Conservation (phyloP, 2,797 vertebrate genomes). For the Poliocrania exsul region DNA sequence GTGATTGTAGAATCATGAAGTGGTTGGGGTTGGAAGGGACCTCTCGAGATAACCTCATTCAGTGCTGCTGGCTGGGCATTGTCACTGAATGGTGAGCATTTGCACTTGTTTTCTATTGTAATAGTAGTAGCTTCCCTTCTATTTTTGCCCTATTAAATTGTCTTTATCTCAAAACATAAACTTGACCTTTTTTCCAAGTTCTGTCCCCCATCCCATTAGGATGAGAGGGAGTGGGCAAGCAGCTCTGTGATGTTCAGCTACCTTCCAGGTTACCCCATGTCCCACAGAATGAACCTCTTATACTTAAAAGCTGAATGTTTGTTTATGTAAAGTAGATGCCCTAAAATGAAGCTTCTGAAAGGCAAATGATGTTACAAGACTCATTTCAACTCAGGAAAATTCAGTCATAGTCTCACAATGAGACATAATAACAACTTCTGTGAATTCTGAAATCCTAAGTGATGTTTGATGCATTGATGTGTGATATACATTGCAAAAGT, state of each 20-base stretch:
- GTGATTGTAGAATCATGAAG: background rate
- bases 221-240: background rate
- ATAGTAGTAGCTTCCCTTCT: background rate
- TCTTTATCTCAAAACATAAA: background rate
- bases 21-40: background rate
- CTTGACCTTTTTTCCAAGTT: background rate
- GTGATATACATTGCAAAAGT: background rate
- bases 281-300: slow-evolving; percentile 51
- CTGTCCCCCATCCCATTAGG: background rate
- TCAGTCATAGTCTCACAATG: slow-evolving; percentile 46
- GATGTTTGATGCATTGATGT: slow-evolving; percentile 6
- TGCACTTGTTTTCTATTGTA: background rate
- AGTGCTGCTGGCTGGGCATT: background rate
- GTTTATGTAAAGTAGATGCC: slow-evolving; percentile 37
- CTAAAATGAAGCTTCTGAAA: slow-evolving; percentile 61
- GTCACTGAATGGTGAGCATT: background rate
- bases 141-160: background rate
- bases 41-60: background rate
- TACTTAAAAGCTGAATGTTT: slow-evolving; percentile 70
- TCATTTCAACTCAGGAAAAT: slow-evolving; percentile 54
- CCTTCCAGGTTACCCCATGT: background rate
- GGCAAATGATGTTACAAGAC: slow-evolving; percentile 50
- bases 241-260: background rate
- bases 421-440: slow-evolving; percentile 34
- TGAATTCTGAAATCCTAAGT: slow-evolving; percentile 48